Conservation (phyloP, 2,113 vertebrate genomes). For the Osmerus eperlanus region DNA sequence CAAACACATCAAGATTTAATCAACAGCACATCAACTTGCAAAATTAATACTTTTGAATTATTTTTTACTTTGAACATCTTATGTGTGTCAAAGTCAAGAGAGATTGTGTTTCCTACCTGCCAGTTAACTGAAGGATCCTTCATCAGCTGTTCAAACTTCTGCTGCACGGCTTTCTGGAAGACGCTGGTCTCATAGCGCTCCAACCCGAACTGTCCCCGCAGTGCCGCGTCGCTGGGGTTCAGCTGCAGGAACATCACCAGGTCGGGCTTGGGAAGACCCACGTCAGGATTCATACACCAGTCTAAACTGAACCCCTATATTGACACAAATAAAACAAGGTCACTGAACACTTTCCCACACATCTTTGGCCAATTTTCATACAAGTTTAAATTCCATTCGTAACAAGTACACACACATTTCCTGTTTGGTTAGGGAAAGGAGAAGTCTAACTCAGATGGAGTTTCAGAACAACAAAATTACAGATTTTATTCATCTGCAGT, state of each 20-base stretch:
- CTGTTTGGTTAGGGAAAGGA: too few species aligned
- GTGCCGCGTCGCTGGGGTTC: conserved; percentile 63
- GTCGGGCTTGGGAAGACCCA: conserved; percentile 92
- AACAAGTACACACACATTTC: too few species aligned
- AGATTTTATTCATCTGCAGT: not conserved
- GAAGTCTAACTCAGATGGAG: too few species aligned
- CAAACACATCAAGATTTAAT: not conserved
- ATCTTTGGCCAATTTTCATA: too few species aligned
- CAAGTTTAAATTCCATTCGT: too few species aligned
- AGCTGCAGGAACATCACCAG: conserved; percentile 89
- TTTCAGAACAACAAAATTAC: not conserved
- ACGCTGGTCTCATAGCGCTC: conserved; percentile 83
- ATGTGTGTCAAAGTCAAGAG: too few species aligned
- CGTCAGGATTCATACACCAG: conserved; percentile 88
- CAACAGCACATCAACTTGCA: not conserved
- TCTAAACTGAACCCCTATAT: conserved; percentile 84
- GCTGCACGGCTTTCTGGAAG: conserved; percentile 81
- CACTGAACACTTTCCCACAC: not conserved
- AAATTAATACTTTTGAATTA: not conserved
- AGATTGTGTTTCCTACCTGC: conserved; percentile 74
- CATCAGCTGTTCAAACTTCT: conserved; percentile 80
- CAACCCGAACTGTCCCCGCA: conserved; percentile 78
- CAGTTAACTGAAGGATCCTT: conserved; percentile 82
- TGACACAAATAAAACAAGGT: not conserved
- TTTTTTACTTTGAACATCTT: not conserved